These are phyloP conservation scores for Cydia amplana DNA, from an alignment of 1,140 invertebrate genomes.

Conservation along the genomic window DNA sequence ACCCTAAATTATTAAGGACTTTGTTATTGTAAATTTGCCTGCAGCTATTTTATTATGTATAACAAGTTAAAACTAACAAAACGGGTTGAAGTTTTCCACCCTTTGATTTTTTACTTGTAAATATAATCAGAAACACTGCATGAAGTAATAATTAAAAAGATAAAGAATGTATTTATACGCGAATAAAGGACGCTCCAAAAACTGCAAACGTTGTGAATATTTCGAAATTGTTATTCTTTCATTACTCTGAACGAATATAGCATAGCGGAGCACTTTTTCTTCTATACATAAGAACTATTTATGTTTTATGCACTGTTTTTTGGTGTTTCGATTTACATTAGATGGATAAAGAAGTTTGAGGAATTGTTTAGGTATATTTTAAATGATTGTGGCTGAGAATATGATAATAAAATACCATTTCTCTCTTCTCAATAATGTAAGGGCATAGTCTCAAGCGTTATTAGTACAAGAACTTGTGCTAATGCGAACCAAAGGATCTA, in stretches of 20 bases:
- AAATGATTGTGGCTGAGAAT: no score
- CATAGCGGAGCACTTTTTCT: not conserved
- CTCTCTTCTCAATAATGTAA: no score
- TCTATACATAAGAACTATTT: no score
- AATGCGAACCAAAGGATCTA: no score
- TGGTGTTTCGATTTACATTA: no score
- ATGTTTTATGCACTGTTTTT: no score
- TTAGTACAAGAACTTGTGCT: no score
- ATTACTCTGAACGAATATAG: not conserved
- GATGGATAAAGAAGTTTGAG: no score
- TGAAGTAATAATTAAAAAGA: not conserved
- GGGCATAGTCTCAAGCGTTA: no score
- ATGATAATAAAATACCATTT: no score
- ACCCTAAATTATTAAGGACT: conserved; percentile 48
- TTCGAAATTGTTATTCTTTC: not conserved
- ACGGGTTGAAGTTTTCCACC: not conserved
- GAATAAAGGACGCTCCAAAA: not conserved
- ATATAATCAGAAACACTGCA: not conserved
- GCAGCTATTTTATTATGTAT: not conserved
- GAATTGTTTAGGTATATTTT: no score
- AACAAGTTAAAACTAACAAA: conserved; percentile 9
- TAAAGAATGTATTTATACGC: not conserved
- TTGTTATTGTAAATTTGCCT: conserved; percentile 15
- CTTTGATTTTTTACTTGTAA: not conserved
- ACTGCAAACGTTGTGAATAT: not conserved